phyloP scores from a whole-genome alignment of 2,888 invertebrate genomes.

The Drosophila algonquin region DNA sequence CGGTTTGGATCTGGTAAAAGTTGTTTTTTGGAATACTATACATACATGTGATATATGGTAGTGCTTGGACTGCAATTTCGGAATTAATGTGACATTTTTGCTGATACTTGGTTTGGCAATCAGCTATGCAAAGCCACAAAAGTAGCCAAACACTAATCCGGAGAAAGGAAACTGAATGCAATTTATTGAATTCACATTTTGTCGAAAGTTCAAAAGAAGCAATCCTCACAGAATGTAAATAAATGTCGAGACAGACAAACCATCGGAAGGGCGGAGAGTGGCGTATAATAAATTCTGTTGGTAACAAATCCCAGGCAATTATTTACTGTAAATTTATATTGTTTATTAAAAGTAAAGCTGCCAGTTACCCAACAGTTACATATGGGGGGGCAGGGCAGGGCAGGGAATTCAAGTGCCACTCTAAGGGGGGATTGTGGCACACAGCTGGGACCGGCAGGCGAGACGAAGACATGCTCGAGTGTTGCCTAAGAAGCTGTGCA shows the following conservation, averaged over 20 bases:
- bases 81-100: slow-evolving; percentile 46
- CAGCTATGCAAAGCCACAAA: slow-evolving; percentile 41
- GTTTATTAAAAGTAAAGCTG: slow-evolving; percentile 70
- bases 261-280: not conserved
- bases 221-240: slow-evolving; percentile 24
- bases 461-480: slow-evolving; percentile 46
- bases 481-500: slow-evolving; percentile 62
- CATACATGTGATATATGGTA: slow-evolving; percentile 1
- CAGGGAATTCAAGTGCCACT: too few relatives aligned
- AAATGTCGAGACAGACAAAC: slow-evolving; percentile 8
- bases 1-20: not conserved
- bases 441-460: slow-evolving; percentile 42
- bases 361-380: not conserved
- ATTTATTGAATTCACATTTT: slow-evolving; percentile 40
- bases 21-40: slow-evolving; percentile 18
- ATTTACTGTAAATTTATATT: slow-evolving; percentile 78
- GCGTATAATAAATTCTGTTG: slow-evolving; percentile 58
- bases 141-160: slow-evolving; percentile 20
- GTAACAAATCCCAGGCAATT: slow-evolving; percentile 68
- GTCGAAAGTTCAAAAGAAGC: slow-evolving; percentile 3
- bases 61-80: slow-evolving; percentile 17
- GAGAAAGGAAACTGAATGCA: slow-evolving; percentile 31
- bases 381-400: too few relatives aligned
- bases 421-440: not conserved
- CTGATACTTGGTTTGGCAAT: slow-evolving; percentile 41